Evolutionary conservation across 1,140 invertebrate species (phyloP), one percentile per base, ranked within the genome.

Genomic region (Onthophagus taurus): DNA sequence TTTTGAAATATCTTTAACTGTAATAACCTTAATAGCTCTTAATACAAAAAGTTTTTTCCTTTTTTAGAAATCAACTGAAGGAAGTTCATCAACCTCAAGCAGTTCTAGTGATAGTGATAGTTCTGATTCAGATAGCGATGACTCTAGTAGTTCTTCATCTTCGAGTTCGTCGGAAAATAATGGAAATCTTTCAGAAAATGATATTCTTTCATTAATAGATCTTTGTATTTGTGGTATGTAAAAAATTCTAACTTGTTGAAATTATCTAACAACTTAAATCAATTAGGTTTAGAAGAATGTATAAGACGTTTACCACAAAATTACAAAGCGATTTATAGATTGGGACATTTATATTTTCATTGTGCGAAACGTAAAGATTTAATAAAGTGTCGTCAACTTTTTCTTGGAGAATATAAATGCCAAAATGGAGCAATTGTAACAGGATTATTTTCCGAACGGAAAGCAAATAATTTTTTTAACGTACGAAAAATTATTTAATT

Each of bases 321-420:
- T 68, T 95, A 94, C 63, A 96, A 96, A 67, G 86, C 89, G 0
- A 71, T 91, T 18, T 95, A 93, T 64, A 74, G 90, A 47, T 63
- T 96, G 19, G 82, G 87, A 2, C 77, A 92, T 64, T 82, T 87
- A 54, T 91, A 83, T 63, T 85, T 83, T 58, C 74, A 83, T 45
- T 86, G 83, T 19, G 74, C 79, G 57, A 68, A 68, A 31, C 71
- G 75, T 31, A 81, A 77, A 60, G 75, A 86, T 60, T 71, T 80
- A 19, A 66, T 70, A 43, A 79, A 78, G 60, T 80, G 80, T 49
- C 73, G 78, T 52, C 78, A 85, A 51, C 65, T 89, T 7, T 72
- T 90, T 44, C 57, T 89, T 33, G 77, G 77, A 1, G 76, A 72
- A 31, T 81, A 82, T 49, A 71, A 67, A 44, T 78, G 77, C 24